Evolutionary conservation across 2,113 vertebrate species (phyloP).

Genomic region (Pelodiscus sinensis): DNA sequence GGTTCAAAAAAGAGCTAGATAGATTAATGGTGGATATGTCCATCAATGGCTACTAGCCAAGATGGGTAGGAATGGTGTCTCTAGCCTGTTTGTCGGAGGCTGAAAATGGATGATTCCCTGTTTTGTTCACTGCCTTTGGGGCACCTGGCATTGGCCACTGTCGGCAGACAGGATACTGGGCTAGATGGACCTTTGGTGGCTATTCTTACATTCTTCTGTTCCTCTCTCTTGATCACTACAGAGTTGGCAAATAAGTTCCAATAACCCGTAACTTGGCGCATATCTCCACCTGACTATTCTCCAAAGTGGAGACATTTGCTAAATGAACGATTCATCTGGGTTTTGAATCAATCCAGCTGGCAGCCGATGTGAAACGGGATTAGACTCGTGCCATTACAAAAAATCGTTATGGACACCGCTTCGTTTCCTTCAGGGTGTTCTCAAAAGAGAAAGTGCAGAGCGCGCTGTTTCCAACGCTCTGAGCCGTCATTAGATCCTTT

Average conservation of each 20-base stretch:
- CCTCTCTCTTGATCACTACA: background rate
- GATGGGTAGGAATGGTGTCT: no score
- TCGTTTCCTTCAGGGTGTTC: background rate
- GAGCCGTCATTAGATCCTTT: conserved; percentile 26
- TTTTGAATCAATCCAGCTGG: background rate
- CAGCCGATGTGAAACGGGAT: conserved; percentile 6
- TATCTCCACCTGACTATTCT: background rate
- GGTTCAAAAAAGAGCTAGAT: no score
- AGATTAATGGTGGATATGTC: no score
- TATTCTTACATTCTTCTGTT: no score
- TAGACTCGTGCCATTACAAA: conserved; percentile 1
- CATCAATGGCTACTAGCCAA: no score
- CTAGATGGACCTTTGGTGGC: no score
- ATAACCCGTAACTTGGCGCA: background rate
- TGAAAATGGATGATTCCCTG: no score
- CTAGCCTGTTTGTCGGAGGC: no score
- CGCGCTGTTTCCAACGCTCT: background rate
- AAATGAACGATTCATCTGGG: background rate
- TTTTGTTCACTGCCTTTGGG: no score
- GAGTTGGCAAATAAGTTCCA: no score
- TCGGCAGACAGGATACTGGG: no score
- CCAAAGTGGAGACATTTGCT: background rate
- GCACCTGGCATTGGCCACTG: no score
- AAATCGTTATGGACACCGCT: accelerated
- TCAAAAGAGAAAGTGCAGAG: conserved; percentile 8